Evolutionary conservation across 2,113 vertebrate genomes (phyloP).

Genomic region (Mesitornis unicolor): DNA sequence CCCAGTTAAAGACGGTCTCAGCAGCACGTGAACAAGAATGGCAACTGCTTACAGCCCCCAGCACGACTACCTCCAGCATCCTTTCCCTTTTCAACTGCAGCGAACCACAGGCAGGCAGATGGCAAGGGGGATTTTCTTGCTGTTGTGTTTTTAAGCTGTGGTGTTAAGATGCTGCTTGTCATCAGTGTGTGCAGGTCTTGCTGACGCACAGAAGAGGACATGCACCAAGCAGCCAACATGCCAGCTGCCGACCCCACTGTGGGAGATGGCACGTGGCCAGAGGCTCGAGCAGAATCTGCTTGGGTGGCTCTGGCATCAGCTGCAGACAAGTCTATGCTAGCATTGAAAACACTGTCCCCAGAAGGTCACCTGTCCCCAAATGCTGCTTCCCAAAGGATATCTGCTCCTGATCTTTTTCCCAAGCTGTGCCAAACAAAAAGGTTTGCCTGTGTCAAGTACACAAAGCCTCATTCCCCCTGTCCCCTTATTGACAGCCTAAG

Average conservation of each 20-base stretch:
- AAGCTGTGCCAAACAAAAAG: not conserved
- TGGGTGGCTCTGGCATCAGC: constrained; percentile 23
- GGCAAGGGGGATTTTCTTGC: accelerated
- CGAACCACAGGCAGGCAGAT: not conserved
- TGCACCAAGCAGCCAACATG: not conserved
- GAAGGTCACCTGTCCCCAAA: constrained; percentile 5
- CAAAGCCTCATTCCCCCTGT: not conserved
- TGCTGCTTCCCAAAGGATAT: not conserved
- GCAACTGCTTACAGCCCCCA: not conserved
- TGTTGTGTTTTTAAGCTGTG: not conserved
- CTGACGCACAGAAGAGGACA: not conserved
- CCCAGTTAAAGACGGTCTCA: not conserved
- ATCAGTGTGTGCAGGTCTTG: accelerated
- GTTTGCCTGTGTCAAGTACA: not conserved
- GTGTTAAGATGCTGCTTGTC: not conserved
- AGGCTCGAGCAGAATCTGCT: not conserved
- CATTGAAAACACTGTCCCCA: not conserved
- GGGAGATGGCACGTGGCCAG: accelerated
- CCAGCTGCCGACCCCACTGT: not conserved
- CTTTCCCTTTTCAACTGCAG: not conserved
- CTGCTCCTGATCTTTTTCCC: not conserved
- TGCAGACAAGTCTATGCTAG: not conserved
- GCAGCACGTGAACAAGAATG: accelerated
- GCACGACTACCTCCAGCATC: not conserved
- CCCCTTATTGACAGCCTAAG: not conserved